Evolutionary conservation across 2,888 invertebrate genomes (phyloP), one percentile per base, ranked within the genome.

Genomic region (Erynnis tages): DNA sequence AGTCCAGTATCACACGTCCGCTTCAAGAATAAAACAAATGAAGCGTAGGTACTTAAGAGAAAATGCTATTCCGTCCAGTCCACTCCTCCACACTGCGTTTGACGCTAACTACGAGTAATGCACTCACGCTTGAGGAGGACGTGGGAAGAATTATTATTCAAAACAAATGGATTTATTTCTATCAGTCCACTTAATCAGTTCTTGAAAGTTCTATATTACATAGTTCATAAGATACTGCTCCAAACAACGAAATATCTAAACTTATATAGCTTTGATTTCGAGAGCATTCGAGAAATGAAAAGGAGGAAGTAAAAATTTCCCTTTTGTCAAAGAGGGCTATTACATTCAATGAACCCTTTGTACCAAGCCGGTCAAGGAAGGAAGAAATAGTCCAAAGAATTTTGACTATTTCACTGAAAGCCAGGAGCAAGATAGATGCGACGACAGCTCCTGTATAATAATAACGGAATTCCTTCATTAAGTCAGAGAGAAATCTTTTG

Each of bases 391-490:
- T 40, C 32, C 40, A 11, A 40, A 47, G 32, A 48, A 48, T 40
- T 48, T 48, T 32, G 48, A 40, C 40, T 48, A 48, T 48, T 48
- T 40, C 32, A 23, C 16, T 23, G 48, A 23, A 19, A 14, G 21
- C 40, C 23, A 16, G 23, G 23, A 40, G 48, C 10, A 48, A 48
- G 40, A 48, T 40, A 30, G 48, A 48, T 48, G 48, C 32, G 32
- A 35, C 11, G 66, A 65, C 63, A 65, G 69, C 74, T 76, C 56
- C 59, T 63, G 66, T 57, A 76, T 75, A 77, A 76, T 75, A 75
- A 77, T 73, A 78, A 69, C 76, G 76, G 76, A 76, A 76, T 76
- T 76, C 78, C 78, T 76, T 79, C 78, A 79, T 80, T 79, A 79
- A 72, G 32, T 40, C 40, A n/a, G 23, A 21, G 23, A 40, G 40